Conservation (phyloP, 2,888 invertebrate species). For the Papilio gigon region DNA sequence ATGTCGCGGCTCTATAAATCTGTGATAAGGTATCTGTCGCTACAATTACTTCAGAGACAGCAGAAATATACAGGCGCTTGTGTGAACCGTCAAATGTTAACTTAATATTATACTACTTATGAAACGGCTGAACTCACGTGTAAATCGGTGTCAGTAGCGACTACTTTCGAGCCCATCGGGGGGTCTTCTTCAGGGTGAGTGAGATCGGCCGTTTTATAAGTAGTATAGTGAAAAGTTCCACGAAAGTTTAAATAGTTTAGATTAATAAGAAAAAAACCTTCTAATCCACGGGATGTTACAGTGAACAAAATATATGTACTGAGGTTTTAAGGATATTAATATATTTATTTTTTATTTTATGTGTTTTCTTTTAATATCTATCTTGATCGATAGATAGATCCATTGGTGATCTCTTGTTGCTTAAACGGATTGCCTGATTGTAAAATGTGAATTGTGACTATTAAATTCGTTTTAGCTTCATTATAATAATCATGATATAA, state of each 20-base stretch:
- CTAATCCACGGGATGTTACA: not conserved
- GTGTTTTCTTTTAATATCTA: not conserved
- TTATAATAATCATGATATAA: no score
- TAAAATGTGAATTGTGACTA: not conserved
- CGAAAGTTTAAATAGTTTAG: no score
- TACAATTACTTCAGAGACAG: conserved; percentile 44
- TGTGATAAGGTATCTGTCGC: conserved; percentile 44
- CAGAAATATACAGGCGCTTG: conserved; percentile 53
- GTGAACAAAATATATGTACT: not conserved
- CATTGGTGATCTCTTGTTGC: not conserved
- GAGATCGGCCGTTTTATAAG: no score
- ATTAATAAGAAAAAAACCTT: no score
- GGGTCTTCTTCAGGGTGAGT: no score
- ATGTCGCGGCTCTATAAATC: conserved; percentile 53
- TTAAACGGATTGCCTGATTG: not conserved
- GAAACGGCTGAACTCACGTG: no score
- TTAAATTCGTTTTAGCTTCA: no score
- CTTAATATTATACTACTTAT: no score
- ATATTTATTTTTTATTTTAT: not conserved
- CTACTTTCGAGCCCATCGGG: no score
- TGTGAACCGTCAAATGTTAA: no score
- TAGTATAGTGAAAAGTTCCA: no score
- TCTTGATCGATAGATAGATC: not conserved
- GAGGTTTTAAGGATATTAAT: not conserved
- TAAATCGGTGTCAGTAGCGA: no score